phyloP scores from a whole-genome alignment of 1,140 invertebrate genomes.

The Frieseomelitta varia region DNA sequence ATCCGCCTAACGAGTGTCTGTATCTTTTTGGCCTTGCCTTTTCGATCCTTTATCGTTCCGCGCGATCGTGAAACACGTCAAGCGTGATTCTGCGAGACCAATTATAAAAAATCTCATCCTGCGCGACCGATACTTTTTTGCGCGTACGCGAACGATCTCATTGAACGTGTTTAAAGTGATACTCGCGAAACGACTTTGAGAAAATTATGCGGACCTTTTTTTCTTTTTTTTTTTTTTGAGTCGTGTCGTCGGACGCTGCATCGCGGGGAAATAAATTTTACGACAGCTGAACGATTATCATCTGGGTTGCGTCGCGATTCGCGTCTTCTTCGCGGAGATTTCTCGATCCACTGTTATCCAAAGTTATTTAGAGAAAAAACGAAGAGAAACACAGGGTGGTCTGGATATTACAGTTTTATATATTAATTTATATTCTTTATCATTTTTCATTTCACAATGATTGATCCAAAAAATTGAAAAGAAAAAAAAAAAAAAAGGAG shows the following conservation, averaged over 20 bases:
- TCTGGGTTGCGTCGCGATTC: not conserved
- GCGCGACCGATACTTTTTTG: not conserved
- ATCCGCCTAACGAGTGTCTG: slow-evolving; percentile 43
- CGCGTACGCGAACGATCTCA: not conserved
- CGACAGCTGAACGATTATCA: not conserved
- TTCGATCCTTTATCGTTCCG: slow-evolving; percentile 2
- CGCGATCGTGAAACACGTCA: not conserved
- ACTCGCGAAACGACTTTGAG: not conserved
- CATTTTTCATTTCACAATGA: too few relatives aligned
- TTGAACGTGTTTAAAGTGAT: not conserved
- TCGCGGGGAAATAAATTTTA: not conserved
- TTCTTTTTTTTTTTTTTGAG: not conserved
- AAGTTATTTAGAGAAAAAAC: too few relatives aligned
- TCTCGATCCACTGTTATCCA: not conserved
- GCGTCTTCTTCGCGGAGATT: not conserved
- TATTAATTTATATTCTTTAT: too few relatives aligned
- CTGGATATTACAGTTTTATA: too few relatives aligned
- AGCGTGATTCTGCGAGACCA: not conserved
- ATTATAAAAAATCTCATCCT: not conserved
- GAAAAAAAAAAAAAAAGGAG: not conserved
- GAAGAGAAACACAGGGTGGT: too few relatives aligned
- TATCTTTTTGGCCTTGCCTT: slow-evolving; percentile 17
- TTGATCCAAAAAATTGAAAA: too few relatives aligned
- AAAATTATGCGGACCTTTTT: not conserved
- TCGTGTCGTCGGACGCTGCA: not conserved